Conservation (phyloP, 2,888 invertebrate genomes). For the Eledone cirrhosa region DNA sequence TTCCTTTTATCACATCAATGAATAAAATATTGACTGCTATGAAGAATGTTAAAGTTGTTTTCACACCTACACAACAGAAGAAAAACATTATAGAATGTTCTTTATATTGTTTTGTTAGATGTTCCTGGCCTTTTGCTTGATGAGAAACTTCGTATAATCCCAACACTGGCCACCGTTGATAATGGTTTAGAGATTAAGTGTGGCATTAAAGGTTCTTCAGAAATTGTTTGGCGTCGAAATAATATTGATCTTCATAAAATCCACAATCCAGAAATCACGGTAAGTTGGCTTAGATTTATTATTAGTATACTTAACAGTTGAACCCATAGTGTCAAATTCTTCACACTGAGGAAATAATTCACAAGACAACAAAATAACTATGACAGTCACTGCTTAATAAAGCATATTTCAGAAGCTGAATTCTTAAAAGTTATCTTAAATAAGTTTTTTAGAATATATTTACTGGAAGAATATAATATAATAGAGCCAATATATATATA, state of each 20-base stretch:
- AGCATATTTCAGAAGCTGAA: too few species aligned
- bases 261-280: constrained; percentile 70
- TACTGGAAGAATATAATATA: not conserved
- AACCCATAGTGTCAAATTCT: not conserved
- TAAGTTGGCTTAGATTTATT: constrained; percentile 37
- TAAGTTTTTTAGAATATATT: not conserved
- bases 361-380: too few species aligned
- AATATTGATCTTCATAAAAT: constrained; percentile 74
- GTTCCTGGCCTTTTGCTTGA: constrained; percentile 68
- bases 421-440: too few species aligned
- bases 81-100: not conserved
- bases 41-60: not conserved
- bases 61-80: not conserved
- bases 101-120: not conserved
- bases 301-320: too few species aligned
- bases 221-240: constrained; percentile 77
- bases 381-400: too few species aligned
- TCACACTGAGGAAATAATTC: not conserved
- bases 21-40: too few species aligned
- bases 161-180: constrained; percentile 77
- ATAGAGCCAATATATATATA: not conserved
- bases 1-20: not conserved
- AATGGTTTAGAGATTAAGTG: constrained; percentile 83
- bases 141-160: constrained; percentile 77
- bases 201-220: constrained; percentile 73